Evolutionary conservation across 2,797 vertebrate genomes (phyloP), one percentile per base, ranked within the genome.

Genomic region (Tenualosa ilisha): DNA sequence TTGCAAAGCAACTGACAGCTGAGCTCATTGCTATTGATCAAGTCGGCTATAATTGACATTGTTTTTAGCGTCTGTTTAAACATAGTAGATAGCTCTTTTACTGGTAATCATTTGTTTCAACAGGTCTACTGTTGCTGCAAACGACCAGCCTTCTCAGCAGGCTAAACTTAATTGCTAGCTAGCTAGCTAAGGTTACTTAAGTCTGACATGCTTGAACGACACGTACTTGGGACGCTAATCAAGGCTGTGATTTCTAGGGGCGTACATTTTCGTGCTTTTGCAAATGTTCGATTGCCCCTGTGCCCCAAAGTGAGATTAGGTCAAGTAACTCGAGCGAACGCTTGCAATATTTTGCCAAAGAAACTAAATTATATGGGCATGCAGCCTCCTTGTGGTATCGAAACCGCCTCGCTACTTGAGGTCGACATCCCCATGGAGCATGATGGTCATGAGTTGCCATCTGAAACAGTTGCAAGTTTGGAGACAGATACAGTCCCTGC

Each of bases 391-490:
- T 20, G 72, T 17, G 5, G 72, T 20, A 22, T 46, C 15, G 37
- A 46, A 37, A 2, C 15, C 40, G 72, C 40, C 72, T 37, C 37
- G 20, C 72, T 79, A 11, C 17, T 79, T 79, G 72, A 79, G 72
- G 7, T 72, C 81, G 61, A 79, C 43, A 79, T 79, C 20, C 37
- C 72, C 20, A 79, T 79, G 72, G 72, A 79, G 72, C 72, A 46
- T 79, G 72, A 46, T 79, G 13, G 40, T 79, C 72, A 79, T 79
- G 72, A 43, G 72, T 79, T 79, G 46, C 22, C 72, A 22, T 79
- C 72, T 22, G 37, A 40, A 79, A 43, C 72, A 46, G 37, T 79
- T 8, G 17, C 72, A 79, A 79, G 72, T 79, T 7, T 46, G 22
- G 40, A 43, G 1, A 11, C 72, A 43, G 72, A 43, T 6, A 11